Base-by-base conservation (phyloP, 2,888 invertebrate genomes). In the Antheraea yamamai region DNA sequence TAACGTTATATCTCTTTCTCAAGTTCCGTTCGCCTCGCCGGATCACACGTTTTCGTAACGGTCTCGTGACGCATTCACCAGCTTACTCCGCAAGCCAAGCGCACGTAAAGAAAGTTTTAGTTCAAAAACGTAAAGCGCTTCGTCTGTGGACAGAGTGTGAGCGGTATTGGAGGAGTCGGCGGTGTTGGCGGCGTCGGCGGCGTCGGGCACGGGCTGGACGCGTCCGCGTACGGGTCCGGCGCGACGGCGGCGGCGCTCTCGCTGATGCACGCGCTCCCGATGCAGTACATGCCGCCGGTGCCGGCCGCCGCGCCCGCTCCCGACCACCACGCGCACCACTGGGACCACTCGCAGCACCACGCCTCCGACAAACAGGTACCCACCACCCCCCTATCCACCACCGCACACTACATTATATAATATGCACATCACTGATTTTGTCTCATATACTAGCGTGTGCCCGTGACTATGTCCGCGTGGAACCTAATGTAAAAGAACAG, bases 261-360 rank as follows among this genome's bases (percentile, higher is more conserved):
- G 78, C 91, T 93, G 61, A 92, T 93, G 92, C 93, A 92, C 89
- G 89, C 92, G 83, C 88, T 93, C 87, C 94, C 93, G 83, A 89
- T 93, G 88, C 93, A 91, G 85, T 93, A 92, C 91, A 86, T 94
- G 90, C 91, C 90, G 86, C 86, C 89, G 79, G 86, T 81, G 82
- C 84, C 85, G 77, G 82, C 85, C 80, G 79, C 84, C 80, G 83
- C 87, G 85, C 86, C 86, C 84, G 85, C 84, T 77, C 82, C 82
- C 78, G 83, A 80, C 79, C 79, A 77, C 70, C 87, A 82, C 79
- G 30, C 64, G 10, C 88, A 85, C 84, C 92, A 89, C 87, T 91
- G 90, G 91, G 91, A 91, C 79, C 91, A 86, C 83, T 84, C 84
- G 80, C 88, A 82, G 79, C 91, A 89, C 82, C 87, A 88, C 86